Evolutionary conservation across 2,113 vertebrate genomes (phyloP).

Genomic region (Petrocephalus zakoni): DNA sequence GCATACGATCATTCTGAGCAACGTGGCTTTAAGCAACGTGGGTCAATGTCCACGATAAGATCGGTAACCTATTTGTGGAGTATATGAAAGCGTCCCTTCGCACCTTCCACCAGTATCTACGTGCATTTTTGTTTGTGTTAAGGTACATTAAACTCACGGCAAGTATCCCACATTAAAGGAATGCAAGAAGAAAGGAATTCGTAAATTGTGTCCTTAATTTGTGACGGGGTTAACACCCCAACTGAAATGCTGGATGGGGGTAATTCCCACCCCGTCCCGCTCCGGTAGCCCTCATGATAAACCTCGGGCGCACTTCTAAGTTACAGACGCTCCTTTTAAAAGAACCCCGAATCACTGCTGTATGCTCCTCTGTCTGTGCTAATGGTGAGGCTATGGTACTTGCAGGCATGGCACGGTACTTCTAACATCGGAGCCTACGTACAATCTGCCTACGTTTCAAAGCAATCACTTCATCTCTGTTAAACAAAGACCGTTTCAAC

Average conservation of each 20-base stretch:
- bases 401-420: not conserved
- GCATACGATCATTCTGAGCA: not conserved
- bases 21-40: not conserved
- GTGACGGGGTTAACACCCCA: not conserved
- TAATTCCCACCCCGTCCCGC: not conserved
- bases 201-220: not conserved
- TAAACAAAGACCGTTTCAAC: not conserved
- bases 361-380: not conserved
- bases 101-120: not conserved
- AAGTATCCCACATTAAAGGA: not conserved
- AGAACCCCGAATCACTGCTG: not conserved
- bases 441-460: not conserved
- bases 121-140: not conserved
- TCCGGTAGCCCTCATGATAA: not conserved
- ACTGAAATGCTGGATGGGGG: not conserved
- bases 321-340: not conserved
- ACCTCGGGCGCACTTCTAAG: not conserved
- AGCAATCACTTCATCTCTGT: not conserved
- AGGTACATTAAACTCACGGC: not conserved
- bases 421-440: not conserved
- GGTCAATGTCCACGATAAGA: not conserved
- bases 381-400: not conserved
- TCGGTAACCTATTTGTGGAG: not conserved
- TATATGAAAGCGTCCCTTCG: not conserved
- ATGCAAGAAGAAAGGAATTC: not conserved